Base-by-base conservation (phyloP, 2,797 vertebrate species). In the Lithobates pipiens region DNA sequence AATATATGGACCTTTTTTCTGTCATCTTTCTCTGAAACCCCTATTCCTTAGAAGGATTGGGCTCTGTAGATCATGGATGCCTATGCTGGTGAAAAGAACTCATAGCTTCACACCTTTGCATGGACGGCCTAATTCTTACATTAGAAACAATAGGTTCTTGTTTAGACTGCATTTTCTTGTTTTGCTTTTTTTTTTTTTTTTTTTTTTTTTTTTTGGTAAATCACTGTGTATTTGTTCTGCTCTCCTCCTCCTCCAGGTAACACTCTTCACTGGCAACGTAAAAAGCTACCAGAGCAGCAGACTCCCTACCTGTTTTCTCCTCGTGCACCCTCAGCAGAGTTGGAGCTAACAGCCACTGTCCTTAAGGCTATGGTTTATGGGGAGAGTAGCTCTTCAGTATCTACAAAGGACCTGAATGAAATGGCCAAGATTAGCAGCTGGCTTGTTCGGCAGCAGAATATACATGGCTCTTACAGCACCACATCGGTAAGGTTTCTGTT, bases 241-340 rank as follows among this genome's bases (percentile, higher is more conserved):
- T 18, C 1, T 39, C 16, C 6, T 29, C n/a, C 3, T 39, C 10
- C 68, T 57, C 10, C 36, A 86, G 85, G 36, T 23, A 75, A 57
- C 2, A 16, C 39, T 29, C 72, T 83, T 74, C 61, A 86, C 29
- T 86, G 85, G 85, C 29, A 83, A 9, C 79, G 23, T 11, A 2
- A 16, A 0, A 16, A 5, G 13, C 72, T 11, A 18, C 85, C 80
- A 29, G 23, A 74, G 0, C 13, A 46, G 18, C 23, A 67, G 2
- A 57, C 7, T 1, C 16, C 42, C 10, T 46, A 21, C 29, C 27
- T 78, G 7, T 82, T 83, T 57, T n/a, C 42, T n/a, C 11, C 15
- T 2, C 29, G 0, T 0, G 8, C 68, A 7, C 8, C 57, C 4
- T 83, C 85, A 1, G 27, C 18, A 13, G 75, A 73, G 0, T 13